Conservation (phyloP, 2,797 vertebrate species). For the Betta splendens region DNA sequence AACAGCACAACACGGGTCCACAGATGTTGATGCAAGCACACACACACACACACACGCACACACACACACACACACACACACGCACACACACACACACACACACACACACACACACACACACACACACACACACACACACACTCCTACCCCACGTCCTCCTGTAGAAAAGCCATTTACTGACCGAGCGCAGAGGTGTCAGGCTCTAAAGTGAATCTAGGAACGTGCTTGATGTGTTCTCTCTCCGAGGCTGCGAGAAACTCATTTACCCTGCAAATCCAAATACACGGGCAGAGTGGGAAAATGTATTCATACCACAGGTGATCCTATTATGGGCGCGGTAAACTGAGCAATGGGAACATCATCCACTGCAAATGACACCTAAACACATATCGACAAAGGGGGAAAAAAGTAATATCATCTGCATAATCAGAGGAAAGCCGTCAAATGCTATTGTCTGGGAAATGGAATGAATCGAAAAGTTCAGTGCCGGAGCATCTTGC, state of each 20-base stretch:
- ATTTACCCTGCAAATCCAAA: conserved; percentile 85
- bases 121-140: conserved; percentile 46
- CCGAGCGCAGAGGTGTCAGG: conserved; percentile 78
- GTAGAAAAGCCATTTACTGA: conserved; percentile 86
- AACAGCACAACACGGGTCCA: conserved; percentile 42
- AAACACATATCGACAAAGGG: conserved; percentile 71
- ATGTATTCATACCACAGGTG: conserved; percentile 82
- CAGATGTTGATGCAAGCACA: conserved; percentile 58
- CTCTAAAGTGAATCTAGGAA: conserved; percentile 81
- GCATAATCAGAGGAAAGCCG: conserved; percentile 70
- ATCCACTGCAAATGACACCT: conserved; percentile 73
- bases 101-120: no score
- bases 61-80: conserved; percentile 48
- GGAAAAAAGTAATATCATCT: conserved; percentile 73
- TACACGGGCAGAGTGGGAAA: conserved; percentile 75
- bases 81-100: conserved; percentile 42
- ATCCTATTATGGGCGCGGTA: conserved; percentile 79
- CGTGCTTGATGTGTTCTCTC: conserved; percentile 78
- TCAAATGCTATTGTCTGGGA: conserved; percentile 51
- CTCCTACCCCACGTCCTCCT: conserved; percentile 64
- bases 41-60: conserved; percentile 23
- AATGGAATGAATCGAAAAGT: conserved; percentile 71
- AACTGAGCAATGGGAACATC: conserved; percentile 79
- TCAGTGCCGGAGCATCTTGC: conserved; percentile 54
- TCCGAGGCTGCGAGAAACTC: conserved; percentile 77